Evolutionary conservation across 1,140 invertebrate species (phyloP).

Genomic region (Neuroterus valhalla): DNA sequence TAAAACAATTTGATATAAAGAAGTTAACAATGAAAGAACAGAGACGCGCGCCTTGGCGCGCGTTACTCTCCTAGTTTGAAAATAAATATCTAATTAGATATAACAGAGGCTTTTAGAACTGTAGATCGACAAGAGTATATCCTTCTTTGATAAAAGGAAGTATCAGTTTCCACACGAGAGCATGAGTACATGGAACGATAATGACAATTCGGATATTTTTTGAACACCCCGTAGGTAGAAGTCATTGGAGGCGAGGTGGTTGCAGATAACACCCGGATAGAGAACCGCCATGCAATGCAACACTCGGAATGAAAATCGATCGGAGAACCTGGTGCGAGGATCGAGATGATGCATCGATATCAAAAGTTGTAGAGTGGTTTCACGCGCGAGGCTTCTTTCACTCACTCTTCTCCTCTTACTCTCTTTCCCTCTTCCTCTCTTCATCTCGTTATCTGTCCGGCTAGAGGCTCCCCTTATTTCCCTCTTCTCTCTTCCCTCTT

Average conservation of each 20-base stretch:
- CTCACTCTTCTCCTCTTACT: conserved; percentile 39
- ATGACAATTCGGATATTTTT: conserved; percentile 41
- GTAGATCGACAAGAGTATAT: too few relatives aligned
- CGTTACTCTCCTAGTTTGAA: too few relatives aligned
- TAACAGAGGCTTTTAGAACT: too few relatives aligned
- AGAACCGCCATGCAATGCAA: conserved; percentile 66
- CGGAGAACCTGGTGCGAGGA: conserved; percentile 69
- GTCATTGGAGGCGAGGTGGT: conserved; percentile 61
- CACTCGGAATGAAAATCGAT: conserved; percentile 74
- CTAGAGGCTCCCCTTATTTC: conserved; percentile 33
- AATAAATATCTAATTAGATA: too few relatives aligned
- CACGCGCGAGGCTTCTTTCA: conserved; percentile 57
- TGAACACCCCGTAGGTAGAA: conserved; percentile 59
- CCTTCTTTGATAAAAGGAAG: too few relatives aligned
- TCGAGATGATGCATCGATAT: conserved; percentile 75
- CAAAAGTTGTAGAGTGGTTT: conserved; percentile 72
- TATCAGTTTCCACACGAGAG: too few relatives aligned
- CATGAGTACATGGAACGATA: background rate
- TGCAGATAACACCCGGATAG: conserved; percentile 69
- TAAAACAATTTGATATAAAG: too few relatives aligned
- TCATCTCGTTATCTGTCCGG: conserved; percentile 42
- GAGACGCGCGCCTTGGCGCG: too few relatives aligned
- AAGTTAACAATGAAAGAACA: too few relatives aligned
- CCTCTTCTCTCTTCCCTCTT: conserved; percentile 33
- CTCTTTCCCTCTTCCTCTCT: background rate